Conservation (phyloP, 2,888 invertebrate genomes). For the Zaprionus lineosus region DNA sequence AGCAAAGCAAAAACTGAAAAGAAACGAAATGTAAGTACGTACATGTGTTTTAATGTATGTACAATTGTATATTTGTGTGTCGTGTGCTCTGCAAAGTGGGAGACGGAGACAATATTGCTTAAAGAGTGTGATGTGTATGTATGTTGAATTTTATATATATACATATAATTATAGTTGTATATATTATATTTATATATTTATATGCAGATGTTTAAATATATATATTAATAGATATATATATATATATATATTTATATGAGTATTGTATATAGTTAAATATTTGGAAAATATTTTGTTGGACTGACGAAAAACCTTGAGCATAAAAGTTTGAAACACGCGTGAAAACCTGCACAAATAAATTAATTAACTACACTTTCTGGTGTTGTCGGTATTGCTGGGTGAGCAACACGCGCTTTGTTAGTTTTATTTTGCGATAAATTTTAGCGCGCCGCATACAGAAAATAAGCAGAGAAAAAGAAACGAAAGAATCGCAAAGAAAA, state of each 20-base stretch:
- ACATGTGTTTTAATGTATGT: constrained; percentile 32
- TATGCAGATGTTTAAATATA: neutral
- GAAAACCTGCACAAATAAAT: constrained; percentile 52
- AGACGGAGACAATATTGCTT: constrained; percentile 44
- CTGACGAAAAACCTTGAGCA: constrained; percentile 70
- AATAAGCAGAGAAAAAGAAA: constrained; percentile 22
- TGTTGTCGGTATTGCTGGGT: constrained; percentile 10
- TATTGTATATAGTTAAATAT: constrained; percentile 27
- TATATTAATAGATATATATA: constrained; percentile 2
- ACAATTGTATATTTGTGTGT: constrained; percentile 7
- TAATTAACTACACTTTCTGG: constrained; percentile 31
- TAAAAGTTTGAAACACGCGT: constrained; percentile 48
- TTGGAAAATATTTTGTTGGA: constrained; percentile 51
- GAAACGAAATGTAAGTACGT: constrained; percentile 54
- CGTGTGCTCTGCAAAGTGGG: constrained; percentile 37
- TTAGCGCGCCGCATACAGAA: constrained; percentile 44
- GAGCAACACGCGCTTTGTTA: constrained; percentile 43
- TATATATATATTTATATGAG: constrained; percentile 3
- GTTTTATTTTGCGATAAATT: constrained; percentile 42
- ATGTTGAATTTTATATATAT: constrained; percentile 7
- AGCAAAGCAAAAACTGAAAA: constrained; percentile 70
- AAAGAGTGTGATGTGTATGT: constrained; percentile 26
- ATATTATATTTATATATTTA: constrained; percentile 8
- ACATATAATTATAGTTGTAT: constrained; percentile 1
- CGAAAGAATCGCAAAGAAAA: constrained; percentile 35